phyloP scores from a whole-genome alignment of 1,140 invertebrate species.

The Micrasema minimum region DNA sequence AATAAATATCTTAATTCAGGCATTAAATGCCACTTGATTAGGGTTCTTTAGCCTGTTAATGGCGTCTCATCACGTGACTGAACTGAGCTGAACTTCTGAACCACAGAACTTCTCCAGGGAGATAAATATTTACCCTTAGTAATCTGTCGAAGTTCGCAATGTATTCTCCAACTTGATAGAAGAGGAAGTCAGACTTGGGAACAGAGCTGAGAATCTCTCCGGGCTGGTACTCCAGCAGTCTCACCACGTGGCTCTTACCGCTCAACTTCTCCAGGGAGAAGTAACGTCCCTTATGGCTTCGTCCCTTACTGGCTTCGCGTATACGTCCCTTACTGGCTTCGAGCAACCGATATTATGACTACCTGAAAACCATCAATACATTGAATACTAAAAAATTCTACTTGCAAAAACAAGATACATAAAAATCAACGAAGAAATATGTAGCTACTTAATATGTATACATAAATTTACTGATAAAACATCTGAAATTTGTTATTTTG shows the following conservation, averaged over 20 bases:
- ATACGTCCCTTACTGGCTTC: slow-evolving; percentile 76
- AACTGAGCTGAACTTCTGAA: too few relatives aligned
- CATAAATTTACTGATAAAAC: too few relatives aligned
- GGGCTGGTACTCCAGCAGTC: slow-evolving; percentile 78
- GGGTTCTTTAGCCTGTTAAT: too few relatives aligned
- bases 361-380: slow-evolving; percentile 58
- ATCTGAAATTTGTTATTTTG: too few relatives aligned
- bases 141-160: slow-evolving; percentile 74
- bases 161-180: slow-evolving; percentile 77
- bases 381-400: too few relatives aligned
- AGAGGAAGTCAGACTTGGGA: slow-evolving; percentile 68
- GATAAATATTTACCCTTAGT: slow-evolving; percentile 75
- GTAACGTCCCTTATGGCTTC: slow-evolving; percentile 71
- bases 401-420: too few relatives aligned
- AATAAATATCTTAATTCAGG: too few relatives aligned
- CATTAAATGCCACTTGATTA: too few relatives aligned
- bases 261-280: slow-evolving; percentile 70
- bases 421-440: too few relatives aligned
- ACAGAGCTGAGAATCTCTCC: slow-evolving; percentile 75
- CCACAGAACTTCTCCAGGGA: too few relatives aligned
- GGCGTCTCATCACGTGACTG: too few relatives aligned
- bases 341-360: slow-evolving; percentile 73
- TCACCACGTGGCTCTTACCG: slow-evolving; percentile 72
- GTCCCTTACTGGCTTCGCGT: slow-evolving; percentile 76
- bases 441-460: too few relatives aligned